Evolutionary conservation across 2,888 invertebrate species (phyloP), one percentile per base, ranked within the genome.

Genomic region (Dicyrtoma fusca): DNA sequence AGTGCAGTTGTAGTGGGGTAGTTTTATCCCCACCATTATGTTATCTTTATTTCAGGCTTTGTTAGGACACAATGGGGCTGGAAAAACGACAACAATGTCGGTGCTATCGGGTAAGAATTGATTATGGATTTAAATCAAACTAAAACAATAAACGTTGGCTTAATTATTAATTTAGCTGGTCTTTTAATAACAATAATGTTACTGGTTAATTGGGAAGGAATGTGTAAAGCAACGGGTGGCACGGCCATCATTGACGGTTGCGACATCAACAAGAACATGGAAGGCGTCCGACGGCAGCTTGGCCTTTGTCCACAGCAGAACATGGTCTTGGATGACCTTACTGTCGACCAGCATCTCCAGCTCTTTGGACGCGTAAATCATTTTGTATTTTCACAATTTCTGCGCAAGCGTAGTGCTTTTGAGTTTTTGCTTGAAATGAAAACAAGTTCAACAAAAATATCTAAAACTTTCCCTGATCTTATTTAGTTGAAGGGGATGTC

Each of bases 271-370:
- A 85, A 84, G 0, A 87, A 92, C 74, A 87, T 90, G 81, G 84
- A 87, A 11, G 84, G 86, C 49, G 90, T 94, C 73, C 87, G 93
- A 49, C 87, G 88, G 74, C 87, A 89, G 74, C 86, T 97, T 61
- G 96, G 97, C 0, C 87, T 95, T 66, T 97, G 97, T 83, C 95
- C 97, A 0, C 95, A 97, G 82, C 91, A 95, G 82, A 92, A 95
- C 83, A 87, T 95, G 76, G 86, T 91, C 57, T 94, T 95, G 84
- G 88, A 89, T 11, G 90, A 92, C 82, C 86, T 96, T 73, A 94
- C 91, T 1, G 92, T 94, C 11, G 82, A 86, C n/a, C 90, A 96
- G 81, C 95, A 96, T 84, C 86, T 94, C 45, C 83, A 87, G 80
- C 93, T 96, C 84, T 95, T 95, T 82, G 90, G 90, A 4, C 87